phyloP scores from a whole-genome alignment of 2,113 vertebrate species.

The Callospermophilus lateralis region DNA sequence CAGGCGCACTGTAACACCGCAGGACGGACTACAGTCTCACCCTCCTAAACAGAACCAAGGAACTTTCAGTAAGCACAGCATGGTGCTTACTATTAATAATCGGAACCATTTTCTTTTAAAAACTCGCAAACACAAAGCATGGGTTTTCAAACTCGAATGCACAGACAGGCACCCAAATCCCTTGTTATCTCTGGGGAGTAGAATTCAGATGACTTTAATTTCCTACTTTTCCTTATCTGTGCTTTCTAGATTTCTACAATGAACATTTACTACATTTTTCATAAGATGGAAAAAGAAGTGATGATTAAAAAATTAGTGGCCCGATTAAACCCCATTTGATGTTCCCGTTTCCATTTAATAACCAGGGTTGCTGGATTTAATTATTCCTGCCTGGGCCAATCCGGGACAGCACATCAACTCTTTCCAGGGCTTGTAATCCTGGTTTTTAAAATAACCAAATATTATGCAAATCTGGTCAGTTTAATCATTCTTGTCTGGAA shows the following conservation, averaged over 20 bases:
- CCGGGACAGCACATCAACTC: conserved; percentile 67
- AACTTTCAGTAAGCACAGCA: neutral
- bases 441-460: conserved; percentile 77
- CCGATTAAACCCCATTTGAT: neutral
- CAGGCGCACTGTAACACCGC: neutral
- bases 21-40: no score
- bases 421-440: conserved; percentile 68
- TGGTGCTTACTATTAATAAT: no score
- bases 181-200: neutral
- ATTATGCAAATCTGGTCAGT: conserved; percentile 79
- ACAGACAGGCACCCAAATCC: neutral
- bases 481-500: conserved; percentile 81
- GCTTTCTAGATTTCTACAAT: conserved; percentile 1
- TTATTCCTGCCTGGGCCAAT: conserved; percentile 58
- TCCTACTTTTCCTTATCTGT: conserved; percentile 2
- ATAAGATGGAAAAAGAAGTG: conserved; percentile 8
- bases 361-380: conserved; percentile 69
- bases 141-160: neutral
- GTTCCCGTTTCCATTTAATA: conserved; percentile 55
- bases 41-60: neutral
- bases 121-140: fast-evolving
- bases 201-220: neutral
- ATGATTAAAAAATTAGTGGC: conserved; percentile 37
- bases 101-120: neutral
- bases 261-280: conserved; percentile 15